Conservation (phyloP, 2,113 vertebrate genomes). For the Leucosticte australis region DNA sequence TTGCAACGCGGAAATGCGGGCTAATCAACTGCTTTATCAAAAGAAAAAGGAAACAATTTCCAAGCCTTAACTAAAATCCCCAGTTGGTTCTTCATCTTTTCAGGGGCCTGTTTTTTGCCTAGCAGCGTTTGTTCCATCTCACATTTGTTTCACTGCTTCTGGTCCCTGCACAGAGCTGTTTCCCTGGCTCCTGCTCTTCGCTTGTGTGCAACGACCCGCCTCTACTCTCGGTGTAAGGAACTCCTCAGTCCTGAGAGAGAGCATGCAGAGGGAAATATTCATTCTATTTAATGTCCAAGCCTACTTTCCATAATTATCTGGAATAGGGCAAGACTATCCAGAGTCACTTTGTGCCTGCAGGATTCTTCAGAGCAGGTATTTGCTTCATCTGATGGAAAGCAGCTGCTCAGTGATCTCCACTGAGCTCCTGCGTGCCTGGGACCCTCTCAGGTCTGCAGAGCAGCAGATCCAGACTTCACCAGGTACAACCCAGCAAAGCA, state of each 20-base stretch:
- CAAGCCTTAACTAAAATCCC: constrained; percentile 30
- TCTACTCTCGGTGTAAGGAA: background rate
- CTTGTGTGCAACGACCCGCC: background rate
- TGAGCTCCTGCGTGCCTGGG: background rate
- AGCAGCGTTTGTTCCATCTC: background rate
- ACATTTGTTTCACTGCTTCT: background rate
- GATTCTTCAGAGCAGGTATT: background rate
- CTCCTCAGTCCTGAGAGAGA: background rate
- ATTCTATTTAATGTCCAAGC: background rate
- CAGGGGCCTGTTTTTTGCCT: constrained; percentile 19
- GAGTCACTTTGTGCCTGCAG: background rate
- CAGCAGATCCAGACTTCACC: background rate
- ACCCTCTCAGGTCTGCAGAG: background rate
- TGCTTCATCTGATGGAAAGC: background rate
- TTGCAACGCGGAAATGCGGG: constrained; percentile 55
- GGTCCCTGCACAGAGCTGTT: background rate
- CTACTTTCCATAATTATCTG: background rate
- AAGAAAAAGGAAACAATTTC: constrained; percentile 54
- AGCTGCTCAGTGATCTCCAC: background rate
- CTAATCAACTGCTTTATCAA: constrained; percentile 53
- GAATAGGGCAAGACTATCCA: background rate
- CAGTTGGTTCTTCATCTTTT: constrained; percentile 15
- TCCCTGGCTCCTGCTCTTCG: background rate
- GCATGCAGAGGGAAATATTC: background rate
- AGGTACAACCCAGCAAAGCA: background rate